Evolutionary conservation across 2,888 invertebrate species (phyloP), one percentile per base, ranked within the genome.

Genomic region (Dicycla oo): DNA sequence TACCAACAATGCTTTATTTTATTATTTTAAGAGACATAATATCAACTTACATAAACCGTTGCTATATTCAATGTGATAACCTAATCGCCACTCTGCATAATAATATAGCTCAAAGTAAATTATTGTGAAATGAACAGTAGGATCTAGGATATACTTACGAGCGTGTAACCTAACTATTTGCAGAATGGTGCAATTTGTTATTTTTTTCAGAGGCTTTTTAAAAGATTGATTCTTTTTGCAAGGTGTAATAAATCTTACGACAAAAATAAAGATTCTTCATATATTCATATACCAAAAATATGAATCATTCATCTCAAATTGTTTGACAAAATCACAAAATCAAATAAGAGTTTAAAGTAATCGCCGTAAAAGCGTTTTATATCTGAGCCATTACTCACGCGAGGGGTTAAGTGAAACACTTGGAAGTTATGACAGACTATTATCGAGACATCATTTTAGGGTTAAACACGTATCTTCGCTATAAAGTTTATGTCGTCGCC

Each of bases 401-500:
- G 68, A 40, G 68, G 81, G 80, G 80, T 84, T 82, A 85, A 87
- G 80, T 84, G 82, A 86, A 86, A 85, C 78, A 83, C 81, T 83
- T 65, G 49, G 69, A 80, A 85, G 85, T 86, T 88, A 89, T 88
- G 86, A 83, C 82, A 80, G 87, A 73, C 84, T 89, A 88, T 89
- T 86, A 89, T 88, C 86, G 85, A 86, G 79, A 83, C 86, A 86
- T 86, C 84, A 86, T 88, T 88, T 86, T 76, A 86, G 85, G 88
- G 87, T 87, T 85, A 83, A 88, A 81, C 82, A 85, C 82, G 81
- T 77, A 78, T 86, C 75, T 83, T 75, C 10, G 76, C 78, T 71
- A 66, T 82, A 83, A 82, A 85, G 69, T 85, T 85, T 83, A 83
- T 76, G 73, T 66, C 53, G 67, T 74, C 62, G 47, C 61, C 71